Evolutionary conservation across 2,888 invertebrate genomes (phyloP).

Genomic region (Oxystoma pomonae): DNA sequence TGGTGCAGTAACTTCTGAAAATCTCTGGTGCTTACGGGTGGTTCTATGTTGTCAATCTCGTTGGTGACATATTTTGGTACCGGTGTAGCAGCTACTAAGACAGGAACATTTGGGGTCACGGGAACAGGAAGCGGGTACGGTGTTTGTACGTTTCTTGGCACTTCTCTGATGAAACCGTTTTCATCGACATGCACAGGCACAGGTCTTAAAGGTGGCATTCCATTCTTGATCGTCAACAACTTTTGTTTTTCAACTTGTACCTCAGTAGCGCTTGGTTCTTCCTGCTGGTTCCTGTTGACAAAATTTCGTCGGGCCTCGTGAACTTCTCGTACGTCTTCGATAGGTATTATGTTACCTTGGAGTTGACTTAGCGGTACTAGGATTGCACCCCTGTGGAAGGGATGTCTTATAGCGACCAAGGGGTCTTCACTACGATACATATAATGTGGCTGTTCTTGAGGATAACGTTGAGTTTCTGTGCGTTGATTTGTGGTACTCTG

Average conservation of each 20-base stretch:
- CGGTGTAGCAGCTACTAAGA: conserved; percentile 28
- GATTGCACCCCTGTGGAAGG: conserved; percentile 41
- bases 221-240: conserved; percentile 30
- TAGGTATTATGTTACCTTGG: conserved; percentile 35
- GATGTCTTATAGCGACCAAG: conserved; percentile 48
- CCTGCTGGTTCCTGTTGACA: conserved; percentile 27
- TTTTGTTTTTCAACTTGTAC: conserved; percentile 42
- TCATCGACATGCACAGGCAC: conserved; percentile 45
- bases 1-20: conserved; percentile 64
- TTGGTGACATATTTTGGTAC: conserved; percentile 37
- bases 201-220: conserved; percentile 33
- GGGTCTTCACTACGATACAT: conserved; percentile 36
- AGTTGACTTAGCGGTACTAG: conserved; percentile 43
- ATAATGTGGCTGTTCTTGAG: background rate
- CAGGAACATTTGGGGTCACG: conserved; percentile 28
- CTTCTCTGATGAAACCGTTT: conserved; percentile 41
- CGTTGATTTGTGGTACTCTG: background rate
- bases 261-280: background rate
- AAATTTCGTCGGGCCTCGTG: conserved; percentile 31
- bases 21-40: conserved; percentile 68
- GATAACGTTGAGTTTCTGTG: background rate
- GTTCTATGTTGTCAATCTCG: conserved; percentile 58
- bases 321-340: conserved; percentile 29
- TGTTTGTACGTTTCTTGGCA: conserved; percentile 33
- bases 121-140: conserved; percentile 36